Evolutionary conservation across 37 sponge, comb jelly and placozoan genomes (phyloP).

Genomic region (Ianthella basta): DNA sequence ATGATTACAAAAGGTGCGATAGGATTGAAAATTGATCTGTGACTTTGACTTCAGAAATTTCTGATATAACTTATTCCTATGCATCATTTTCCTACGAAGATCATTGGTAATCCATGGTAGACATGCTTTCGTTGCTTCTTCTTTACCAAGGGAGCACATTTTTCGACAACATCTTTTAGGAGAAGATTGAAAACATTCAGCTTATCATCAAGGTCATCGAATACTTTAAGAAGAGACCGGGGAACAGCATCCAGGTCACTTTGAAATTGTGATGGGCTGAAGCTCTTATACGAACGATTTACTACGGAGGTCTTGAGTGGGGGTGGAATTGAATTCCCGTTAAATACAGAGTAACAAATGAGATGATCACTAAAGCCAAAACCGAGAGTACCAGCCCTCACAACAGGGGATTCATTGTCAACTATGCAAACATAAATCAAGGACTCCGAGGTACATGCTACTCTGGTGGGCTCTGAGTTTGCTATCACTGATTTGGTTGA

Average conservation of each 20-base stretch:
- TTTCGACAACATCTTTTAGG: conserved; percentile 17
- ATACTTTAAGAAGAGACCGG: conserved; percentile 2
- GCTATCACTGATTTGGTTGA: too few relatives aligned
- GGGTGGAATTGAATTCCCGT: not conserved
- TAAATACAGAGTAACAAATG: conserved; percentile 15
- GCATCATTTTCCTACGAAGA: not conserved
- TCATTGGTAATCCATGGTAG: conserved; percentile 11
- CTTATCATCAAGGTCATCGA: conserved; percentile 21
- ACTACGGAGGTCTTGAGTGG: not conserved
- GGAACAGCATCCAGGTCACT: conserved; percentile 8
- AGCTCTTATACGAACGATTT: not conserved
- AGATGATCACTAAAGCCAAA: conserved; percentile 28
- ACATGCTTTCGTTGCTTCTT: not conserved
- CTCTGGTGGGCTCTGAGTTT: conserved; percentile 21
- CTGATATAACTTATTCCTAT: conserved; percentile 20
- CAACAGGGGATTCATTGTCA: conserved; percentile 18
- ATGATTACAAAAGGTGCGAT: conserved; percentile 5
- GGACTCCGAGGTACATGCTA: conserved; percentile 8
- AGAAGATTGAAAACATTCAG: conserved; percentile 5
- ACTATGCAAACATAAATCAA: conserved; percentile 32
- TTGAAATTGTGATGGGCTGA: conserved; percentile 18
- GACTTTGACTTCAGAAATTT: conserved; percentile 21
- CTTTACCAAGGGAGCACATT: conserved; percentile 31
- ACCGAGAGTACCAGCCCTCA: conserved; percentile 10
- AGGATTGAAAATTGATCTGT: not conserved